Evolutionary conservation across 2,113 vertebrate genomes (phyloP), one percentile per base, ranked within the genome.

Genomic region (Psilopogon haemacephalus): DNA sequence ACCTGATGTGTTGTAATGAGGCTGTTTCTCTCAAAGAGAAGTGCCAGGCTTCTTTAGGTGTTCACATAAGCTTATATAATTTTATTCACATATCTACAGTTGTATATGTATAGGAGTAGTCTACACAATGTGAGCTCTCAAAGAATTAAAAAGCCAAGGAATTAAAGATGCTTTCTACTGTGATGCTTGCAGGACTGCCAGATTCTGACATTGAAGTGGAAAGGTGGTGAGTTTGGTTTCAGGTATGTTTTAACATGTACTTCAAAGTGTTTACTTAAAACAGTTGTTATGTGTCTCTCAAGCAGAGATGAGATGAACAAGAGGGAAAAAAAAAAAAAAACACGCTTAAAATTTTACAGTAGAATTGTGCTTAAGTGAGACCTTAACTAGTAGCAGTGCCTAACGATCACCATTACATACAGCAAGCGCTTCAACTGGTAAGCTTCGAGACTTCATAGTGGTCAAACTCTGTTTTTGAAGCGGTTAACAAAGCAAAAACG

Each of bases 1-100:
- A 42, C 15, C 77, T 0, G 0, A 5, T 40, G 55, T 64, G 15
- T 82, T 64, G 17, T 71, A 21, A 30, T 26, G 21, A 10, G 16
- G 35, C 38, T 64, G 6, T 38, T 78, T 15, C 7, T 82, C 58
- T 60, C 16, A 18, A 58, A 67, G 42, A 10, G 4, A 54, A 67
- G 16, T 15, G 24, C 40, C 44, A 40, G 46, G 27, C 12, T 32
- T 48, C 62, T 24, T 26, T 73, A 16, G 30, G 12, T 20, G 74
- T 64, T 77, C 5, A 2, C 59, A 40, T 50, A 40, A 73, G 46
- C 48, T 55, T 5, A 10, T 0, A 2, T 33, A 2, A 16, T 42
- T 55, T 79, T 68, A 32, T 74, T 82, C 8, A 48, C 44, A 27
- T 30, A 32, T 1, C 0, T 56, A 19, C 16, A 56, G 15, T 24